Evolutionary conservation across 2,113 vertebrate species (phyloP).

Genomic region (Manacus vitellinus): DNA sequence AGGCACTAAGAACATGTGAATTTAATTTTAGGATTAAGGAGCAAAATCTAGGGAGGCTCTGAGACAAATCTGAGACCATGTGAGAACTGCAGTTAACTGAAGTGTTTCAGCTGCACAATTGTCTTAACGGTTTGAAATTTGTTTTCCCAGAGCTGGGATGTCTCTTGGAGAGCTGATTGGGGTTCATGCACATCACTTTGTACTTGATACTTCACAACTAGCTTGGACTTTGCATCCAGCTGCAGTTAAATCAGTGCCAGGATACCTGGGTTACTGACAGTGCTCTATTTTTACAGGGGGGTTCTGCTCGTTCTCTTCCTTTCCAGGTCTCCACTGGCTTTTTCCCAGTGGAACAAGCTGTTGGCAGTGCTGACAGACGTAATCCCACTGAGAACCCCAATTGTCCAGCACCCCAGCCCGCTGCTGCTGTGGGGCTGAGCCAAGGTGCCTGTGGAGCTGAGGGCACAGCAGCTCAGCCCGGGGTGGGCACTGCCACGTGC

Average conservation of each 20-base stretch:
- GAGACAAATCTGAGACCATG: background rate
- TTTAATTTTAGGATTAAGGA: background rate
- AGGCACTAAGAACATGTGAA: background rate
- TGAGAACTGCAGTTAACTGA: background rate
- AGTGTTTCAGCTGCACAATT: background rate
- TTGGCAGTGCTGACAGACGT: background rate
- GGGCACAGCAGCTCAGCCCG: background rate
- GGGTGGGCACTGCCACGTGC: background rate
- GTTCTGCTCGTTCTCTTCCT: background rate
- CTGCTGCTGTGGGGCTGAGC: background rate
- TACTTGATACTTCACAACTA: background rate
- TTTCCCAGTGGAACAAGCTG: background rate
- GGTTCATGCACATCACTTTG: background rate
- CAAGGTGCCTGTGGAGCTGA: accelerated
- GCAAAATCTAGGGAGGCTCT: background rate
- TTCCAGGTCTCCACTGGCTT: background rate
- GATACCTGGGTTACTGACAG: background rate
- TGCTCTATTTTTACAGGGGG: accelerated
- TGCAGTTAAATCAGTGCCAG: background rate
- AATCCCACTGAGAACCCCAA: background rate
- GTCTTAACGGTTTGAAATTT: background rate
- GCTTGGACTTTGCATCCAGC: background rate
- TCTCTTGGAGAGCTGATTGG: background rate
- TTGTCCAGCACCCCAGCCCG: background rate
- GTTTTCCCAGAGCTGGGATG: background rate